phyloP scores from a whole-genome alignment of 1,140 invertebrate species.

The Holotrichia oblita region DNA sequence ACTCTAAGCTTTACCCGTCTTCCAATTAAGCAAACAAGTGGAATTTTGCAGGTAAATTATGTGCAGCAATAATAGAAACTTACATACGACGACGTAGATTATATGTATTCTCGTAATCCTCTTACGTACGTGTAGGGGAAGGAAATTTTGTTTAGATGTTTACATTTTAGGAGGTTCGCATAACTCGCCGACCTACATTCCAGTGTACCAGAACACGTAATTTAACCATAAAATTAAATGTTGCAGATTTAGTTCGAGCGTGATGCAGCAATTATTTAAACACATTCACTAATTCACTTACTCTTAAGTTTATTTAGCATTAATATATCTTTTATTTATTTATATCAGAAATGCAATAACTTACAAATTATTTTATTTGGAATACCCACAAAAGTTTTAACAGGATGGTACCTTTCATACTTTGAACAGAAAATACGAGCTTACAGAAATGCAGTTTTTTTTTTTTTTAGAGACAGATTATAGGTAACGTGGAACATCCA shows the following conservation, averaged over 20 bases:
- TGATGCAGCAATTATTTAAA: too few relatives aligned
- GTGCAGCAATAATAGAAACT: constrained; percentile 30
- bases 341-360: too few relatives aligned
- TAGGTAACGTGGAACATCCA: too few relatives aligned
- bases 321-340: too few relatives aligned
- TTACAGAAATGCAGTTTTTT: too few relatives aligned
- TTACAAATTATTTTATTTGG: too few relatives aligned
- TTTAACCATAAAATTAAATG: background rate
- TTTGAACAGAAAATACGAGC: too few relatives aligned
- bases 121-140: background rate
- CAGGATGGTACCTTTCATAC: too few relatives aligned
- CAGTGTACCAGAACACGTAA: background rate
- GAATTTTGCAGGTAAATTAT: constrained; percentile 19
- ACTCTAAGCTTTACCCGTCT: constrained; percentile 4
- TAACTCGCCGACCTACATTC: background rate
- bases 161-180: background rate
- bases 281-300: too few relatives aligned
- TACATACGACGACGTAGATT: background rate
- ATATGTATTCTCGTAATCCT: constrained; percentile 16
- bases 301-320: too few relatives aligned
- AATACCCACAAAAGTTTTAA: too few relatives aligned
- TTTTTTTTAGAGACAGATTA: too few relatives aligned
- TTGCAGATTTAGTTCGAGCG: background rate
- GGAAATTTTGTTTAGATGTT: constrained; percentile 18
- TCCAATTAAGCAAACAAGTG: constrained; percentile 31